These are phyloP conservation scores for Gila orcuttii DNA, from an alignment of 2,113 vertebrate species.

Conservation along the genomic window DNA sequence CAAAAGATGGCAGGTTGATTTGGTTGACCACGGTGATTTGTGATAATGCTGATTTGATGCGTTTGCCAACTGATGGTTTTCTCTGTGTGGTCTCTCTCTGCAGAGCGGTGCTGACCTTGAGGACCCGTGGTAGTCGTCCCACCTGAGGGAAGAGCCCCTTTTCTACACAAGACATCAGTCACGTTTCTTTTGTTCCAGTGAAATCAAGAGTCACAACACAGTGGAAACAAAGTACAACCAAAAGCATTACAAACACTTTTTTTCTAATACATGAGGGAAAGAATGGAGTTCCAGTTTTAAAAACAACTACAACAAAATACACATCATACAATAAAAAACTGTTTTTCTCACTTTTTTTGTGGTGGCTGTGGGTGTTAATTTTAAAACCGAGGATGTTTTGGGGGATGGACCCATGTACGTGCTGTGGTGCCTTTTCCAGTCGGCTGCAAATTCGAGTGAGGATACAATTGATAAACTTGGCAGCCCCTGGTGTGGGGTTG, in stretches of 20 bases:
- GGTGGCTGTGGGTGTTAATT: slow-evolving; percentile 54
- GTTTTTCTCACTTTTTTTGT: slow-evolving; percentile 43
- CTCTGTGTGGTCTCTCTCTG: slow-evolving; percentile 61
- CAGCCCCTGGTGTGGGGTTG: slow-evolving; percentile 35
- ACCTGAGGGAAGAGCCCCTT: slow-evolving; percentile 81
- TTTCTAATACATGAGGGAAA: slow-evolving; percentile 65
- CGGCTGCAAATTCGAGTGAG: slow-evolving; percentile 49
- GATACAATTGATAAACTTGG: slow-evolving; percentile 42
- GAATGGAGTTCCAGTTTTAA: slow-evolving; percentile 75
- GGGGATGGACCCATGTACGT: slow-evolving; percentile 42
- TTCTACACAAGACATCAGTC: slow-evolving; percentile 83
- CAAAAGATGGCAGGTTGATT: too few species aligned
- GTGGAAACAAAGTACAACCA: slow-evolving; percentile 64
- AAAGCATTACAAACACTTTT: slow-evolving; percentile 72
- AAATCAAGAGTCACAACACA: slow-evolving; percentile 69
- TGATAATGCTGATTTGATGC: background rate
- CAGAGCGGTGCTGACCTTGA: slow-evolving; percentile 95
- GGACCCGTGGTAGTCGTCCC: slow-evolving; percentile 93
- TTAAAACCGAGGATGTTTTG: slow-evolving; percentile 54
- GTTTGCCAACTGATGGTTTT: background rate
- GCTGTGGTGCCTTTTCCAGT: slow-evolving; percentile 67
- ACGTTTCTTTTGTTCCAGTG: slow-evolving; percentile 72
- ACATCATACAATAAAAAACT: slow-evolving; percentile 42
- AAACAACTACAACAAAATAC: slow-evolving; percentile 52
- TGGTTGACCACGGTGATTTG: too few species aligned